Base-by-base conservation (phyloP, 2,797 vertebrate genomes). In the Pogonophryne albipinna region DNA sequence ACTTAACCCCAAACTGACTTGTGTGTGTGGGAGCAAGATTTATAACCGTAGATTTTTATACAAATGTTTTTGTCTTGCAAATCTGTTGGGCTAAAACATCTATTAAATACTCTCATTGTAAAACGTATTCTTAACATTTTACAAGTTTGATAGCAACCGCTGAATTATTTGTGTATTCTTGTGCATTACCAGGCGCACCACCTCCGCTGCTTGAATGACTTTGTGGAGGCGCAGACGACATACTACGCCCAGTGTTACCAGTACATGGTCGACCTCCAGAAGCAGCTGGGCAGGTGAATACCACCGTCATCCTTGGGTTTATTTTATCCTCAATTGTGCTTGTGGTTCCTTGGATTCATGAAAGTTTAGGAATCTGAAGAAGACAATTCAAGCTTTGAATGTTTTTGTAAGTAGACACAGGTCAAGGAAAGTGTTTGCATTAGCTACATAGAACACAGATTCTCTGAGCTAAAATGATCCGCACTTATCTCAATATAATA, bases 181-280 rank as follows among this genome's bases (percentile, higher is more conserved):
- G 6, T 66, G 16, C 51, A 0, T 2, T 79, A 76, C 4, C 68
- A 99, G 98, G 97, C 98, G 49, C 98, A 99, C 91, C 98, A 99
- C 80, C 96, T 99, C 76, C 97, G 96, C 86, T 99, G 98, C 84
- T 89, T 99, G 91, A 98, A 97, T 78, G 98, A 99, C 90, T 98
- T 99, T 88, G 97, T 99, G 68, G 98, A 99, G 94, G 98, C 98
- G 58, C 98, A 99, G 91, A 96, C 97, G 78, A 99, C 97, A 0
- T 99, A 99, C 85, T 99, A 98, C 68, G 98, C 98, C 52, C 98
- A 99, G 71, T 98, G 97, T 93, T 99, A 99, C 94, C 98, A 99
- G 78, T 99, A 99, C 85, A 99, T 98, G 97, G 93, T 98, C 91
- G 98, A 99, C 84, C 97, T 99, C 20, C 98, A 99, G 62, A 99